Evolutionary conservation across 1,140 invertebrate species (phyloP).

Genomic region (Tetragonula clypearis): DNA sequence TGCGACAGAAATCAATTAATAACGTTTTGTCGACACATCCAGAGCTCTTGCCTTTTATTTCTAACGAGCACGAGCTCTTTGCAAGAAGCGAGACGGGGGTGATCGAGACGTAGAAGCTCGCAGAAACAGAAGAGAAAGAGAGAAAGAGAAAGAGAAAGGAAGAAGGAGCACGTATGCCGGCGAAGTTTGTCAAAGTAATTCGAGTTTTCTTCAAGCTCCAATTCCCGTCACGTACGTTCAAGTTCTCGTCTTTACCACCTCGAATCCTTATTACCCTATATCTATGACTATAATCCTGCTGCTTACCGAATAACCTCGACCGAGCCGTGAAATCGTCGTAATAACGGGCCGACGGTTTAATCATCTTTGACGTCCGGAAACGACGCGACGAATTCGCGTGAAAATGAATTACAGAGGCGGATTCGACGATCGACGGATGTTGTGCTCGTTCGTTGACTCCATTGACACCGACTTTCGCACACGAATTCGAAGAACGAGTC

Average conservation of each 20-base stretch:
- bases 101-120: neutral
- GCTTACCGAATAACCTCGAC: constrained; percentile 55
- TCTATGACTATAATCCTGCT: constrained; percentile 65
- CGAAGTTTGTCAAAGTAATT: constrained; percentile 77
- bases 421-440: neutral
- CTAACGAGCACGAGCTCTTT: too few species aligned
- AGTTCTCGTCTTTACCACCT: constrained; percentile 77
- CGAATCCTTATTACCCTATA: constrained; percentile 79
- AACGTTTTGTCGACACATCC: too few species aligned
- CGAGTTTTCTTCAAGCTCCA: constrained; percentile 66
- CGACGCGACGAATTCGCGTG: neutral
- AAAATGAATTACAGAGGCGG: neutral
- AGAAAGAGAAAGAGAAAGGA: neutral
- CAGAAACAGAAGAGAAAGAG: neutral
- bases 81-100: too few species aligned
- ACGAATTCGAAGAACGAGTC: neutral
- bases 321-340: constrained; percentile 62
- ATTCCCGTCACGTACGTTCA: constrained; percentile 77
- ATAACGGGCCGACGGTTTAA: constrained; percentile 58
- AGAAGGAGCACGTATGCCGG: constrained; percentile 53
- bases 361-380: constrained; percentile 32
- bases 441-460: neutral
- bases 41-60: too few species aligned
- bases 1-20: too few species aligned
- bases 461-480: neutral